Base-by-base conservation (phyloP, 1,140 invertebrate species). In the Philaenus spumarius region DNA sequence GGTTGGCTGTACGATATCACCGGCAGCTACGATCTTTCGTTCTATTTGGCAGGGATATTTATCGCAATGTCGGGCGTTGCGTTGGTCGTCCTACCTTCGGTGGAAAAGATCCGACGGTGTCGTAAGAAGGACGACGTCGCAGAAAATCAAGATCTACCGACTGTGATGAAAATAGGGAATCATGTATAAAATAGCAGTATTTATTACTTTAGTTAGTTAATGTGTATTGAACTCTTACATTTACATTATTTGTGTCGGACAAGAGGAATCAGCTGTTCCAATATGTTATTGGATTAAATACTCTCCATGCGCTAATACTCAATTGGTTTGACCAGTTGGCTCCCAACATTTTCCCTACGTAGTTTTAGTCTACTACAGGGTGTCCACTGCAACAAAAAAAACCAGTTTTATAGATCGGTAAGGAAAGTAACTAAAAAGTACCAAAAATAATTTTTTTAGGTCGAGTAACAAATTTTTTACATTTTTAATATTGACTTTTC, bases 31-130 rank as follows among this genome's bases (percentile, higher is more conserved):
- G 80, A 90, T 67, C 70, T 87, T n/a, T 87, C 92, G 0, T 95
- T 95, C 75, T 92, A 90, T 73, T 71, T 90, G 55, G 87, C 89
- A 19, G 93, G 93, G 3, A 76, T 89, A 40, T 92, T 92, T 72
- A 90, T 95, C 55, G 82, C 83, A 35, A 59, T 95, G 15, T 94
- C 91, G 55, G 94, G 93, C 3, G 63, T 85, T 17, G 82, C 95
- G 54, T 72, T 95, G 43, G 73, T 89, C 40, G 70, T 88, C 12
- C 70, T 83, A 66, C 84, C 86, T 5, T 60, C 57, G 19, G 24
- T 64, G 19, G 59, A 66, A 48, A 50, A 50, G 46, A 40, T 58
- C 6, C 45, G 40, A 7, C n/a, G 34, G 9, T 50, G 30, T n/a
- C 56, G 35, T 9, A 39, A 30, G 9, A 30, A 30, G 9, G 12